Evolutionary conservation across 2,113 vertebrate species (phyloP), one percentile per base, ranked within the genome.

Genomic region (Mirounga angustirostris): DNA sequence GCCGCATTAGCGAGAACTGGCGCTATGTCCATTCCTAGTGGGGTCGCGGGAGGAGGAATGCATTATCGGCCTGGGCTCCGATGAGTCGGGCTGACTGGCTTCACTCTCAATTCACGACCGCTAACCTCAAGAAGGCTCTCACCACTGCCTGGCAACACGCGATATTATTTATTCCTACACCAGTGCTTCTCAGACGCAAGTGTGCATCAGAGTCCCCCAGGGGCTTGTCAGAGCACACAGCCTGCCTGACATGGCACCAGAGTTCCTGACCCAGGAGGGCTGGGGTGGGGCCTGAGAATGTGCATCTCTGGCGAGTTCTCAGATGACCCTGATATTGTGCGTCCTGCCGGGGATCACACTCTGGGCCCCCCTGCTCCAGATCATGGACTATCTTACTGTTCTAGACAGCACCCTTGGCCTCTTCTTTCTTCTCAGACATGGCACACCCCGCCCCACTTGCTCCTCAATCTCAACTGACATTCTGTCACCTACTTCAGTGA

Each of bases 121-220:
- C 30, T 30, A 2, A 56, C 22, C 33, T 63, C 50, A 50, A 24
- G 71, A 36, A 88, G 14, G 30, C 11, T 22, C 71, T 56, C 19
- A 33, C 14, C 0, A 2, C 61, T 14, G 0, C n/a, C 21, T 78
- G 54, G 4, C n/a, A 40, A 5, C 8, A 19, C 4, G 26, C 24
- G 0, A 0, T 63, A 12, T 82, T 82, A 50, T 78, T 82, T 78
- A 56, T 71, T 58, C 59, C 19, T 19, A 86, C 3, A 43, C 26
- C 9, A 15, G 43, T 5, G 52, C 46, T 19, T 95, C 61, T 88
- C 28, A 22, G 3, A 59, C 28, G 2, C 15, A 50, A 19, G 43
- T 19, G 54, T 43, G 7, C 19, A 28, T 26, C 80, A 2, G 22
- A 16, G 46, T 87, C 80, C 43, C 46, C 76, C 33, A 18, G 24